Base-by-base conservation (phyloP, 2,888 invertebrate genomes). In the Machimus rusticus region DNA sequence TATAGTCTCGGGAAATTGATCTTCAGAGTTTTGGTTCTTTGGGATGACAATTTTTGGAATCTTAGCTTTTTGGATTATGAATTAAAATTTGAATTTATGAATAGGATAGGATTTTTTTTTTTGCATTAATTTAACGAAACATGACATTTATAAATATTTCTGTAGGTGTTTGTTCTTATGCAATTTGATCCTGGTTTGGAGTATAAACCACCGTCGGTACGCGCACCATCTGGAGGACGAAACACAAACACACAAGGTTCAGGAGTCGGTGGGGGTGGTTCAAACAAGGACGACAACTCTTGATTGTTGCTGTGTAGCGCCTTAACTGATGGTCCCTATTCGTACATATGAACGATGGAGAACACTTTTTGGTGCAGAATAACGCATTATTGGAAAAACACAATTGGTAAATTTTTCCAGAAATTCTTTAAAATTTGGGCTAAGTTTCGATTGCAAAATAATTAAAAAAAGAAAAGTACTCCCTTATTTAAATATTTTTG, bases 281-380 rank as follows among this genome's bases (percentile, higher is more conserved):
- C 95, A 90, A 95, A 95, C 93, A 98, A 98, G 93, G 98, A 98
- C 94, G 98, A 98, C 94, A 97, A 97, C 94, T 98, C 98, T 96
- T 98, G 98, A 98, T 98, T 98, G 95, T 96, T 98, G 96, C 96
- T 98, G 95, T 98, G 98, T 97, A 98, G 98, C 97, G 98, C 98
- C 96, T 97, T 98, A 95, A 98, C 98, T 92, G 98, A 98, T 94
- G 98, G 98, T 94, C 98, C 98, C 94, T 98, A 98, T 95, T 93
- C 93, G 91, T 93, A 93, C 92, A 93, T 93, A 92, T 93, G 93
- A 93, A 93, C 93, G 91, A 91, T 93, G 91, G 92, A 92, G 91
- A 92, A 91, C 90, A 91, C 91, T 90, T 90, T 92, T 90, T 90
- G 91, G 91, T 90, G 91, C 91, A 93, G 92, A 91, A 91, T 92